A percentile compares a stretch with the other conserved stretches of the same genome.
phyloP scores from a whole-genome alignment of 2,888 invertebrate species.

The Pandemis cinnamomeana region DNA sequence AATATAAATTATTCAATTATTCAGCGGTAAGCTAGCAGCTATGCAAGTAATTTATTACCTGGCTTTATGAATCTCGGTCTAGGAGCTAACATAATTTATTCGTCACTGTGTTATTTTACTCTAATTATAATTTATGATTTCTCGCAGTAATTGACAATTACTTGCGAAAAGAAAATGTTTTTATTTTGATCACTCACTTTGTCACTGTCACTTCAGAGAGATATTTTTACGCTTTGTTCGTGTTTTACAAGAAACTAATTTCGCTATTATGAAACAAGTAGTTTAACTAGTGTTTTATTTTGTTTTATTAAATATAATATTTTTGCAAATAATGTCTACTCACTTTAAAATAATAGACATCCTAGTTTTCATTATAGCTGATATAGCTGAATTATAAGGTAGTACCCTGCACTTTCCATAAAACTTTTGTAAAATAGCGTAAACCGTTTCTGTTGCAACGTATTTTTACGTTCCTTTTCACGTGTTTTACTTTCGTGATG shows the following conservation, averaged over 20 bases:
- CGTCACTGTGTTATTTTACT: not conserved
- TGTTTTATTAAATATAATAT: too few species aligned
- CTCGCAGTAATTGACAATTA: not conserved
- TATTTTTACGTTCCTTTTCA: not conserved
- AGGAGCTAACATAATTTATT: slow-evolving; percentile 56
- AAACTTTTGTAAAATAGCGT: not conserved
- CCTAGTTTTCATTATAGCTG: too few species aligned
- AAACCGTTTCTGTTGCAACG: not conserved
- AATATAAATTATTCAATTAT: not conserved
- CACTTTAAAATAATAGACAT: too few species aligned
- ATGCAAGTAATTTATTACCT: slow-evolving; percentile 53
- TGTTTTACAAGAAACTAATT: not conserved
- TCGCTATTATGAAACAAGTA: not conserved
- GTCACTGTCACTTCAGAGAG: not conserved
- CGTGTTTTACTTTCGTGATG: not conserved
- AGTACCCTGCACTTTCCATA: too few species aligned
- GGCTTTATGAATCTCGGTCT: slow-evolving; percentile 71
- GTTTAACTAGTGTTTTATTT: too few species aligned
- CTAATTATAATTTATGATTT: not conserved
- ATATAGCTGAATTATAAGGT: too few species aligned
- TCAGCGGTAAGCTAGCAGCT: not conserved
- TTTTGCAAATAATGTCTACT: too few species aligned
- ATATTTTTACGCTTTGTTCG: not conserved
- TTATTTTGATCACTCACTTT: not conserved
- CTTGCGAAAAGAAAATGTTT: not conserved